A percentile compares a stretch with the other conserved stretches of the same genome.
Evolutionary conservation across 2,797 vertebrate genomes (phyloP).

Genomic region (Poeciliopsis infans): DNA sequence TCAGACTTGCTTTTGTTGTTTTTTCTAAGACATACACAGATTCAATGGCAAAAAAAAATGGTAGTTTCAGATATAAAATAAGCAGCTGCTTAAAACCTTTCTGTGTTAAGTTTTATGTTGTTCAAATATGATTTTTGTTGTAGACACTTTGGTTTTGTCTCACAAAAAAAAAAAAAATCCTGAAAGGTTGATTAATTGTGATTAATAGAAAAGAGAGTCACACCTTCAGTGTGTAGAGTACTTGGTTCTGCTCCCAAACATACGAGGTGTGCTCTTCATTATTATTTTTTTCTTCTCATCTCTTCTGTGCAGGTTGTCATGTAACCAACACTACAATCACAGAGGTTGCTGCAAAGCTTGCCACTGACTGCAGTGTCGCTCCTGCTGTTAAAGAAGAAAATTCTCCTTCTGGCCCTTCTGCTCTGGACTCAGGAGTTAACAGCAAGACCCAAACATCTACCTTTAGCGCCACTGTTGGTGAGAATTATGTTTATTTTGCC

Average conservation of each 20-base stretch:
- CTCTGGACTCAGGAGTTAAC: neutral
- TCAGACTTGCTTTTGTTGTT: neutral
- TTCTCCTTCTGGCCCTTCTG: neutral
- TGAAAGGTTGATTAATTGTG: neutral
- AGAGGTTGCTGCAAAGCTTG: neutral
- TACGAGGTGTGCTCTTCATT: neutral
- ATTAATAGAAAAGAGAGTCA: neutral
- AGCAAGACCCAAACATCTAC: neutral
- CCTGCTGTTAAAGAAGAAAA: neutral
- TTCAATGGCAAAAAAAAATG: neutral
- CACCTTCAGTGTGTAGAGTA: neutral
- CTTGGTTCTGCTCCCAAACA: neutral
- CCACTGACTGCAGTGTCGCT: neutral
- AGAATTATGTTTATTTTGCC: neutral
- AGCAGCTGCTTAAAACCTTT: neutral
- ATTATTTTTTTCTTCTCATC: neutral
- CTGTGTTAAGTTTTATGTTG: neutral
- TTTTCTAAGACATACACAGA: neutral
- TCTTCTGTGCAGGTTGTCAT: neutral
- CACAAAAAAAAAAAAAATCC: neutral
- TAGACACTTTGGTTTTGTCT: neutral
- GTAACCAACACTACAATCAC: neutral
- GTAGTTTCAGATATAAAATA: neutral
- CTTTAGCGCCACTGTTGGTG: neutral
- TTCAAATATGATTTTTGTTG: neutral